Conservation (phyloP, 2,797 vertebrate species). For the Centropyge bicolor region DNA sequence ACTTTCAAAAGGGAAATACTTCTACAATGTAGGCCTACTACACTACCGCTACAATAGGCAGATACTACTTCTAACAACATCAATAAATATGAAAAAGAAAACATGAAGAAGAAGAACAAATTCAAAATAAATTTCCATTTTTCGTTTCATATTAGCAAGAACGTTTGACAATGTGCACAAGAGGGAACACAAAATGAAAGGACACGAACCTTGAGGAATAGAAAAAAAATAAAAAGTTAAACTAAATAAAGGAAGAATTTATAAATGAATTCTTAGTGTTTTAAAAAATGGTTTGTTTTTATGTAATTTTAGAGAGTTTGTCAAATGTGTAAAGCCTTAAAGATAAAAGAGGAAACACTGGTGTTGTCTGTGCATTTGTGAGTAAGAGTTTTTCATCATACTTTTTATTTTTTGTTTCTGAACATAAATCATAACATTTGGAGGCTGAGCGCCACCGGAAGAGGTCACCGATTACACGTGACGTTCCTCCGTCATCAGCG, state of each 20-base stretch:
- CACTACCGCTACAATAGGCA: not conserved
- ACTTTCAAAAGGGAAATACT: too few relatives aligned
- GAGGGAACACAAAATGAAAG: too few relatives aligned
- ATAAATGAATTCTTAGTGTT: not conserved
- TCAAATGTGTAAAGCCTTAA: not conserved
- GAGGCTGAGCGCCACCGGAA: conserved; percentile 24
- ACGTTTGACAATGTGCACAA: too few relatives aligned
- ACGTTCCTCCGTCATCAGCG: conserved; percentile 46
- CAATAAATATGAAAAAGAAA: too few relatives aligned
- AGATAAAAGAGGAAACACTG: not conserved
- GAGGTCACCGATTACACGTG: not conserved
- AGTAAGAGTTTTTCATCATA: not conserved
- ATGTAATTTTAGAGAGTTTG: not conserved
- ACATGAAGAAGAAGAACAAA: too few relatives aligned
- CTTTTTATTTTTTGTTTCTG: not conserved
- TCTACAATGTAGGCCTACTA: too few relatives aligned
- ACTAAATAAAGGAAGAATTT: too few relatives aligned
- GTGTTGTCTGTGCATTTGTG: not conserved
- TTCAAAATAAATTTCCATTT: too few relatives aligned
- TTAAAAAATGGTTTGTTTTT: not conserved
- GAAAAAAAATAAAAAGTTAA: too few relatives aligned
- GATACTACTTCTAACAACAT: too few relatives aligned
- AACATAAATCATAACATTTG: not conserved
- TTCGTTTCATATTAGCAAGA: too few relatives aligned
- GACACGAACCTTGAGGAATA: too few relatives aligned